phyloP scores from a whole-genome alignment of 2,888 invertebrate genomes.

The Cosmorhoe ocellata region DNA sequence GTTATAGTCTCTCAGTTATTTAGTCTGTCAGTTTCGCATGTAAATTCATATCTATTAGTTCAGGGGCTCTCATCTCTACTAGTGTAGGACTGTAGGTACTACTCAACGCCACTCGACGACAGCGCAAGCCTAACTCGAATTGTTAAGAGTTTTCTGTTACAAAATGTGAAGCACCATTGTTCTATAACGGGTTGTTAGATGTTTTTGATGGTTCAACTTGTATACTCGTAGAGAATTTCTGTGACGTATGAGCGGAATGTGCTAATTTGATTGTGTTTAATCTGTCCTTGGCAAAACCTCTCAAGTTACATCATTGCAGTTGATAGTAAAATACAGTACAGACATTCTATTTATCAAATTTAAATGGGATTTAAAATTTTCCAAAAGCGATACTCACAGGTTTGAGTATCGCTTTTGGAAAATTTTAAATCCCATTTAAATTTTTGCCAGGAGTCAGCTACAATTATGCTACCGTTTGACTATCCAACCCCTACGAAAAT shows the following conservation, averaged over 20 bases:
- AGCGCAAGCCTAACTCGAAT: constrained; percentile 13
- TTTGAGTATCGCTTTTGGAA: too few relatives aligned
- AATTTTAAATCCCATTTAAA: too few relatives aligned
- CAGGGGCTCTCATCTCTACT: constrained; percentile 6
- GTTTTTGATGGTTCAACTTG: constrained; percentile 7
- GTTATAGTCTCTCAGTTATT: not conserved
- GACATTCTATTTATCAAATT: too few relatives aligned
- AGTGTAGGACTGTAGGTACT: not conserved
- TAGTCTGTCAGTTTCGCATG: constrained; percentile 1
- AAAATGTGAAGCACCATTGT: constrained; percentile 19
- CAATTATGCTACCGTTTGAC: too few relatives aligned
- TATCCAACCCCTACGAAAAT: too few relatives aligned
- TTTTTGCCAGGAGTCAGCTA: too few relatives aligned
- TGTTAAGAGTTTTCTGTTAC: constrained; percentile 19
- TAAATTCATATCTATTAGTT: constrained; percentile 8
- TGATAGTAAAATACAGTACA: too few relatives aligned
- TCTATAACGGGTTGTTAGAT: constrained; percentile 7
- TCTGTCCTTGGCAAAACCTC: not conserved
- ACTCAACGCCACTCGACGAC: constrained; percentile 16
- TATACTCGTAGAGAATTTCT: not conserved
- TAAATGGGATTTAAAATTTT: too few relatives aligned
- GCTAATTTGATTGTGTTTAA: not conserved
- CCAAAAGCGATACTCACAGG: too few relatives aligned
- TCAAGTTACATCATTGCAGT: too few relatives aligned
- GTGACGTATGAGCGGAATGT: not conserved